Evolutionary conservation across 2,797 vertebrate species (phyloP).

Genomic region (Rhincodon typus): DNA sequence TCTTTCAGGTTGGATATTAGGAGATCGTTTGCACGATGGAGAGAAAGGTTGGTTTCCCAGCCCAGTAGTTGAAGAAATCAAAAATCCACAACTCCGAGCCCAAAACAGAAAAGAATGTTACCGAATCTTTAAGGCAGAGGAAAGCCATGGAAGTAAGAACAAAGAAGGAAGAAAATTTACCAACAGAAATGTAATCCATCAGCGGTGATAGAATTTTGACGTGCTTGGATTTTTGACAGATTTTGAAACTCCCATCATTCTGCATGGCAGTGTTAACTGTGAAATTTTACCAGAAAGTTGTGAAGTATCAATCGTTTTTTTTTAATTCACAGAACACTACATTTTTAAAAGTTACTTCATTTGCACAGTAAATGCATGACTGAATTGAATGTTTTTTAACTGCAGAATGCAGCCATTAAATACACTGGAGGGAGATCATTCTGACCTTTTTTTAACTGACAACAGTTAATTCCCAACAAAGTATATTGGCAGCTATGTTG

Average conservation of each 20-base stretch:
- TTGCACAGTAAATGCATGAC: neutral
- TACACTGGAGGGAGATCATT: neutral
- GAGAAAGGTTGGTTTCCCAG: slow-evolving; percentile 94
- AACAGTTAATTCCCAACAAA: neutral
- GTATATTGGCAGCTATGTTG: slow-evolving; percentile 10
- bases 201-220: slow-evolving; percentile 20
- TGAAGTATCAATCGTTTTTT: neutral
- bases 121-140: slow-evolving; percentile 80
- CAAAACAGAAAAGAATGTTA: slow-evolving; percentile 88
- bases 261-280: slow-evolving; percentile 28
- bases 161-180: slow-evolving; percentile 64
- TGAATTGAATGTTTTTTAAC: slow-evolving; percentile 9
- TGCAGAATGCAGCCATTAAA: neutral
- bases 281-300: slow-evolving; percentile 13
- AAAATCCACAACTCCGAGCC: slow-evolving; percentile 81
- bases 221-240: slow-evolving; percentile 9
- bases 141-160: slow-evolving; percentile 59
- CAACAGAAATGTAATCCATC: slow-evolving; percentile 52
- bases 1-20: slow-evolving; percentile 83
- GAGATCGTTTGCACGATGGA: slow-evolving; percentile 85
- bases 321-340: neutral
- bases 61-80: slow-evolving; percentile 81
- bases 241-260: neutral
- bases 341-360: neutral
- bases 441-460: neutral